These are phyloP conservation scores for Pandemis cinnamomeana DNA, from an alignment of 2,888 invertebrate genomes.

Conservation along the genomic window DNA sequence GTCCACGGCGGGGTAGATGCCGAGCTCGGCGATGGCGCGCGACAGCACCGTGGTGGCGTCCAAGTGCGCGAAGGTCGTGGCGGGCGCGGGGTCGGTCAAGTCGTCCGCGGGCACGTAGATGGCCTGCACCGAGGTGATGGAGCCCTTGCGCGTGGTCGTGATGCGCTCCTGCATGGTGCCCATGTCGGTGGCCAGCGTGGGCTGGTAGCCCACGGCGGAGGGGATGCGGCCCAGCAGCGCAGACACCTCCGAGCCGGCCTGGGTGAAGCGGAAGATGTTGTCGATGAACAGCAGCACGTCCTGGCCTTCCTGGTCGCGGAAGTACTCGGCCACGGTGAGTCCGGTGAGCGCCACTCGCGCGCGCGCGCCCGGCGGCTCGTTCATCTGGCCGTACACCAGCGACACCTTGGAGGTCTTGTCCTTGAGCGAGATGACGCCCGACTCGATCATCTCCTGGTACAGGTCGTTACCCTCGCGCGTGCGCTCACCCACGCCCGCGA, in stretches of 20 bases:
- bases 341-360: slow-evolving; percentile 97
- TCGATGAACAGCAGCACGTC: slow-evolving; percentile 98
- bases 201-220: slow-evolving; percentile 98
- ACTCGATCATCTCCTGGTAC: slow-evolving; percentile 98
- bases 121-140: slow-evolving; percentile 94
- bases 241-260: slow-evolving; percentile 95
- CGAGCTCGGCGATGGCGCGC: slow-evolving; percentile 96
- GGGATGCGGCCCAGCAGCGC: slow-evolving; percentile 98
- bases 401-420: slow-evolving; percentile 96
- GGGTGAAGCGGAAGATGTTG: slow-evolving; percentile 98
- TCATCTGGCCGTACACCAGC: slow-evolving; percentile 98
- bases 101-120: slow-evolving; percentile 98
- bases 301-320: slow-evolving; percentile 97
- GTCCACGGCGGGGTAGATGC: slow-evolving; percentile 97
- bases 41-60: slow-evolving; percentile 98
- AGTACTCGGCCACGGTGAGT: slow-evolving; percentile 96
- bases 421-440: slow-evolving; percentile 95
- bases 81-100: slow-evolving; percentile 97
- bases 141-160: slow-evolving; percentile 96
- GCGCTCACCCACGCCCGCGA: slow-evolving; percentile 97
- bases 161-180: slow-evolving; percentile 99
- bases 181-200: slow-evolving; percentile 98
- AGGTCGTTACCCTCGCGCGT: slow-evolving; percentile 99
- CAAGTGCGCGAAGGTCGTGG: slow-evolving; percentile 98
- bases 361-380: slow-evolving; percentile 98